phyloP scores from a whole-genome alignment of 2,888 invertebrate species.

The Lepidocyrtoides sp. region DNA sequence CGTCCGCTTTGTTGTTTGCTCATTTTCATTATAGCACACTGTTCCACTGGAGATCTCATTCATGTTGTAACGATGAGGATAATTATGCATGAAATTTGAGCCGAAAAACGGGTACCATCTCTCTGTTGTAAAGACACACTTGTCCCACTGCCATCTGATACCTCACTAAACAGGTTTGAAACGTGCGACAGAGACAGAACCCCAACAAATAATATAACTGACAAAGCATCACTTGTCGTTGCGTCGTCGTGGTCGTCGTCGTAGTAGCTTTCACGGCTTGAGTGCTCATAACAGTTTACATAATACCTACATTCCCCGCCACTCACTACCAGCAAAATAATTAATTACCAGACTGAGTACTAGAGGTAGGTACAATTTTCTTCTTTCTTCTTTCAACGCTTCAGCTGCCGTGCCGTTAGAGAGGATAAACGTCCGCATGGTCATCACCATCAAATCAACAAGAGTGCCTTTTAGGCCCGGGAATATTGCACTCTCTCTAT shows the following conservation, averaged over 20 bases:
- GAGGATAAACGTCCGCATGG: too few species aligned
- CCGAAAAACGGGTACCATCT: not conserved
- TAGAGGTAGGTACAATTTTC: not conserved
- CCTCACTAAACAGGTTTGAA: not conserved
- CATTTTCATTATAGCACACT: not conserved
- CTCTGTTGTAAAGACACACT: not conserved
- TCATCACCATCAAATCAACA: slow-evolving; percentile 11
- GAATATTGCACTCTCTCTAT: not conserved
- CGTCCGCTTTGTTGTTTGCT: not conserved
- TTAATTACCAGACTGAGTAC: not conserved
- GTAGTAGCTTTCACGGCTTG: too few species aligned
- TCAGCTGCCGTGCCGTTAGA: too few species aligned
- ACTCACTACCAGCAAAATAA: not conserved
- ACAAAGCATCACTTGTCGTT: not conserved
- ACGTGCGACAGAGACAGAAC: not conserved
- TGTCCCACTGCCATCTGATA: not conserved
- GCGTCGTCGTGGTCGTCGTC: too few species aligned
- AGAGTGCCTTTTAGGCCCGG: not conserved
- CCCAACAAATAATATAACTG: not conserved
- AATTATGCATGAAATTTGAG: not conserved
- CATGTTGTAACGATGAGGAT: not conserved
- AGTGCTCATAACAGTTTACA: not conserved
- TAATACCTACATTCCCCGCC: not conserved
- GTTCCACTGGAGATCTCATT: not conserved
- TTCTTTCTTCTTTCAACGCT: not conserved